Conservation (phyloP, 1,140 invertebrate genomes). For the Sminthurides bifidus region DNA sequence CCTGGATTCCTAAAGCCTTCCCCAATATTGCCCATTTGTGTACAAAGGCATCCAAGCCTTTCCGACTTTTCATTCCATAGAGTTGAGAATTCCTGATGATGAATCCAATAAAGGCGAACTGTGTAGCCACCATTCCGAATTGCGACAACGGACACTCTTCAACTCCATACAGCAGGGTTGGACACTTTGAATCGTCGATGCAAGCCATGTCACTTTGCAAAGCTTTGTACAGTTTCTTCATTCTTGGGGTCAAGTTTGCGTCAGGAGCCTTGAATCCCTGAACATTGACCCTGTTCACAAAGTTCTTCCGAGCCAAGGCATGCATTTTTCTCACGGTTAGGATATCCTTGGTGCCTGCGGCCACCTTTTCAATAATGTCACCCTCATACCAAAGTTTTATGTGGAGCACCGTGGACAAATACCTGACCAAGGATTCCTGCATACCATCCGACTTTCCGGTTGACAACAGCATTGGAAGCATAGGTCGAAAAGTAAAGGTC, state of each 20-base stretch:
- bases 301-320: constrained; percentile 3
- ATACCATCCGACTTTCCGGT: constrained; percentile 8
- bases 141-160: constrained; percentile 25
- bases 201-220: constrained; percentile 10
- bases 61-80: constrained; percentile 12
- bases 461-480: constrained; percentile 3
- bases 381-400: constrained; percentile 21
- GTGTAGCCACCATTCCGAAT: constrained; percentile 28
- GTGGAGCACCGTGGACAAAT: constrained; percentile 15
- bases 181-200: constrained; percentile 13
- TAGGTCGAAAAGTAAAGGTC: not conserved
- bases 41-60: constrained; percentile 18
- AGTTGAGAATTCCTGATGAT: constrained; percentile 15
- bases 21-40: constrained; percentile 25
- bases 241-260: not conserved
- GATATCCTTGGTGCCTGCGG: constrained; percentile 9
- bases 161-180: constrained; percentile 12
- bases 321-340: constrained; percentile 2
- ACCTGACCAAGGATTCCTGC: constrained; percentile 13
- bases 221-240: not conserved
- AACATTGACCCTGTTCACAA: not conserved
- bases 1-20: constrained; percentile 20
- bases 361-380: constrained; percentile 8
- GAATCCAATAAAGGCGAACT: constrained; percentile 26
- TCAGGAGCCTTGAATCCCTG: not conserved